Base-by-base conservation (phyloP, 2,113 vertebrate genomes). In the Serilophus lunatus region DNA sequence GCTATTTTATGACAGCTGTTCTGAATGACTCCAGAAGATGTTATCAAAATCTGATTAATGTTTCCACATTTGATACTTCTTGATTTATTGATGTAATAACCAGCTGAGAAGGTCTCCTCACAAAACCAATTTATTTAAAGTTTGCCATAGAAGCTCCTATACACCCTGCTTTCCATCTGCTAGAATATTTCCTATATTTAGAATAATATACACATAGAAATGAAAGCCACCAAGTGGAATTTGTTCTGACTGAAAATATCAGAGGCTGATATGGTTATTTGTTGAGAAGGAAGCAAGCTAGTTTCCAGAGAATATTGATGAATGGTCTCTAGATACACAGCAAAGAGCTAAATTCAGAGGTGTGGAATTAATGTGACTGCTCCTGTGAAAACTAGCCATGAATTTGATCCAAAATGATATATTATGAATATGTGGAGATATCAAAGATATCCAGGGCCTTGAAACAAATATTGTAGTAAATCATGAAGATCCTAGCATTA, bases 11-110 rank as follows among this genome's bases (percentile, higher is more conserved):
- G 75, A 93, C 42, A 71, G 60, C 59, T 96, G 40, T 81, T 96
- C 77, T 71, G 40, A 66, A 77, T 74, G n/a, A 49, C 94, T 96
- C 80, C 15, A 87, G 60, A 78, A 95, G 75, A 44, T 3, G 6
- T 90, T 97, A 95, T 89, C 93, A 90, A 91, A 91, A 77, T 31
- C 86, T 91, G 91, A 94, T 86, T 81, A 96, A 96, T 94, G 87
- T 51, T 60, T 83, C 85, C 33, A 40, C 63, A 83, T 88, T 96
- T 68, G 13, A 88, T 81, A 88, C 23, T 86, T 86, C 64, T 90
- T 95, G 92, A 96, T 96, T 92, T 95, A 96, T 95, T 92, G 85
- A 81, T 81, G 44, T 47, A 94, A 83, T 93, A 96, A 92, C 31
- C 36, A 79, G n/a, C 50, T 77, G 57, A 95, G 75, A 96, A 95